Conservation (phyloP, 2,113 vertebrate genomes). For the Lepidothrix coronata region DNA sequence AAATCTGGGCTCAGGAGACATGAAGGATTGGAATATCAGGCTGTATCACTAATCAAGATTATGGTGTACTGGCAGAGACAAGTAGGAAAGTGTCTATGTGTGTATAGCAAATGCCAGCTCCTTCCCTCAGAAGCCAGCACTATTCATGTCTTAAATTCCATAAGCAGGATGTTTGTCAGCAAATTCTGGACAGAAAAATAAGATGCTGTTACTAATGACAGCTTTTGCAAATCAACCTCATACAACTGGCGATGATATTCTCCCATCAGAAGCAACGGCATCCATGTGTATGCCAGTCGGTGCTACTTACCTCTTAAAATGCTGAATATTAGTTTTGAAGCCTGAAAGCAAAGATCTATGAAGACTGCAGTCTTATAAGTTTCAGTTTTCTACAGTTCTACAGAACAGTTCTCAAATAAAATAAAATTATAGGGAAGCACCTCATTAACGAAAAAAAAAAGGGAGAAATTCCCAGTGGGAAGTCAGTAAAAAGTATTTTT, state of each 20-base stretch:
- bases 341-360: neutral
- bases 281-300: neutral
- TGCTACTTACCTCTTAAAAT: neutral
- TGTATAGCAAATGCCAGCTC: neutral
- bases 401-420: neutral
- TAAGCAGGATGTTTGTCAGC: neutral
- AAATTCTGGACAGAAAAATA: constrained; percentile 9
- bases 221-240: neutral
- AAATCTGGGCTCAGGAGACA: constrained; percentile 1
- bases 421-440: neutral
- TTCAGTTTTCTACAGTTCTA: neutral
- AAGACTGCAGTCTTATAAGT: neutral
- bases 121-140: neutral
- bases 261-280: neutral
- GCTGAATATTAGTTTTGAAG: neutral
- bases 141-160: neutral
- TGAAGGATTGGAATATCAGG: constrained; percentile 20
- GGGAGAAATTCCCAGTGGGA: neutral
- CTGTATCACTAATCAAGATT: constrained; percentile 48
- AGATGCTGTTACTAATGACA: neutral
- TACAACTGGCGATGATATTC: neutral
- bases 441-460: neutral
- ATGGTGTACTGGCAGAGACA: constrained; percentile 23
- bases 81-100: neutral
- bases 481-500: neutral